Conservation (phyloP, 2,797 vertebrate genomes). For the Petrocephalus schoutedeni region DNA sequence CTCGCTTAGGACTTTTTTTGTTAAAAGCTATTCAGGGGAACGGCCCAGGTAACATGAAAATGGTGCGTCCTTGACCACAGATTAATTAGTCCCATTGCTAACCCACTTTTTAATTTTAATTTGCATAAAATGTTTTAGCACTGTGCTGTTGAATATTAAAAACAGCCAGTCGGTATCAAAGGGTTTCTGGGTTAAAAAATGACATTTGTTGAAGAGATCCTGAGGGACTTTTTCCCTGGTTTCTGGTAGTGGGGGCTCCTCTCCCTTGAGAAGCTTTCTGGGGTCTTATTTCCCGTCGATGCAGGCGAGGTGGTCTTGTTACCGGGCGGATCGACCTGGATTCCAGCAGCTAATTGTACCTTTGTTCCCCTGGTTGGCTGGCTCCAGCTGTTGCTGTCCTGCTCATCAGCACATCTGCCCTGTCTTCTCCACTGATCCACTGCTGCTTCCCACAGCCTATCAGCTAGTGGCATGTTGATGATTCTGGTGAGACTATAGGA, state of each 20-base stretch:
- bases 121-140: conserved; percentile 9
- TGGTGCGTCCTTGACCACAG: conserved; percentile 42
- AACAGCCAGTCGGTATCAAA: conserved; percentile 2
- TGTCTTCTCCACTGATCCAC: background rate
- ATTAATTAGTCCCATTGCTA: conserved; percentile 54
- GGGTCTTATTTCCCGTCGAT: conserved; percentile 54
- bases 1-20: background rate
- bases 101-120: conserved; percentile 48
- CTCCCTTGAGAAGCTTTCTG: conserved; percentile 22
- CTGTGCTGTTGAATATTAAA: background rate
- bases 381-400: conserved; percentile 30
- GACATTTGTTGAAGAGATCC: conserved; percentile 13
- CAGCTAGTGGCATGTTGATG: background rate
- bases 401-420: conserved; percentile 2
- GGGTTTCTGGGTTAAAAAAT: background rate
- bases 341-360: conserved; percentile 58
- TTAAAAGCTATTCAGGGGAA: conserved; percentile 24
- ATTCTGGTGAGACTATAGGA: background rate
- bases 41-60: conserved; percentile 35
- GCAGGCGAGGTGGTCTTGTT: conserved; percentile 49
- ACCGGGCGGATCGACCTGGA: conserved; percentile 57
- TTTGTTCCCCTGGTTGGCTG: conserved; percentile 48
- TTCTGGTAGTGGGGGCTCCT: background rate
- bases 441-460: conserved; percentile 9
- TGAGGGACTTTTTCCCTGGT: background rate